Evolutionary conservation across 2,113 vertebrate genomes (phyloP).

Genomic region (Mugil cephalus): DNA sequence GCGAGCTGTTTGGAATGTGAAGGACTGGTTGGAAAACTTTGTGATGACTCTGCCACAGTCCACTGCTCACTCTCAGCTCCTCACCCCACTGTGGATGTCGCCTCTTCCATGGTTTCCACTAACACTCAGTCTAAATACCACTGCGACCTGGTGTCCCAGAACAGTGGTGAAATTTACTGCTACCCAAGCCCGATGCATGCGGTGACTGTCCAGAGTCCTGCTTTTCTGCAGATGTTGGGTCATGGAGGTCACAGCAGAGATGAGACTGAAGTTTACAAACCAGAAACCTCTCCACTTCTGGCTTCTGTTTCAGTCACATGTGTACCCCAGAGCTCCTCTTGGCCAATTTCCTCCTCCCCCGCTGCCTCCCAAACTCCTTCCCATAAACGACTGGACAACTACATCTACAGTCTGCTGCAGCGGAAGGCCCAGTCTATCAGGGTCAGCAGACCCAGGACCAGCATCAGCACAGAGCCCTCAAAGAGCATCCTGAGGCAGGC

Average conservation of each 20-base stretch:
- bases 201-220: conserved; percentile 90
- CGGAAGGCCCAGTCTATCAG: conserved; percentile 88
- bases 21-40: conserved; percentile 68
- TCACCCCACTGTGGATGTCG: conserved; percentile 83
- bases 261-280: conserved; percentile 50
- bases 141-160: conserved; percentile 90
- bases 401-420: conserved; percentile 93
- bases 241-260: conserved; percentile 78
- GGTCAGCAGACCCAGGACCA: conserved; percentile 92
- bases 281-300: neutral
- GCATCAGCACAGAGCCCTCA: conserved; percentile 88
- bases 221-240: conserved; percentile 87
- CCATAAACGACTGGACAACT: conserved; percentile 89
- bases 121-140: conserved; percentile 88
- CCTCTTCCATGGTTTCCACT: conserved; percentile 72
- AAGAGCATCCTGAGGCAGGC: conserved; percentile 90
- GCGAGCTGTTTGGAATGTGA: conserved; percentile 88
- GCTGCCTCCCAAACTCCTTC: conserved; percentile 63
- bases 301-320: conserved; percentile 58
- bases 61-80: conserved; percentile 84
- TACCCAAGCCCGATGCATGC: conserved; percentile 94
- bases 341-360: conserved; percentile 53
- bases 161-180: conserved; percentile 89
- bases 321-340: conserved; percentile 76
- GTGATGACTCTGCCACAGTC: conserved; percentile 83